Percentiles rank a stretch among this genome's conserved stretches.
phyloP scores from a whole-genome alignment of 2,113 vertebrate species.

The Ameiurus melas region DNA sequence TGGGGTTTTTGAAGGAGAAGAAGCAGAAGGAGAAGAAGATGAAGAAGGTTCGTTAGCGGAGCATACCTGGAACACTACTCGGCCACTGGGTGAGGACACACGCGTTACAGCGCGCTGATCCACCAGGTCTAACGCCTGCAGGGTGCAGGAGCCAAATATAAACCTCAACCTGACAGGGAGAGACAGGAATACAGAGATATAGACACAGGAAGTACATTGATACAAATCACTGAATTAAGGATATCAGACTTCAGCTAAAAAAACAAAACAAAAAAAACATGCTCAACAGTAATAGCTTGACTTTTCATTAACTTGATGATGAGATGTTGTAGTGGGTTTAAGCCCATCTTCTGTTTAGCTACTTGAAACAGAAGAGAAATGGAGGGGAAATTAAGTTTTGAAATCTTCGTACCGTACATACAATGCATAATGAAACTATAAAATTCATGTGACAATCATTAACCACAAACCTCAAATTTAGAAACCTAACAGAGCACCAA shows the following conservation, averaged over 20 bases:
- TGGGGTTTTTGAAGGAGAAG: no score
- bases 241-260: neutral
- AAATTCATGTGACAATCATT: neutral
- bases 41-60: no score
- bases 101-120: slow-evolving; percentile 82
- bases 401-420: neutral
- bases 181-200: neutral
- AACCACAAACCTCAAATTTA: neutral
- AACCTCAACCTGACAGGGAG: slow-evolving; percentile 80
- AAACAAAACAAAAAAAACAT: neutral
- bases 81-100: slow-evolving; percentile 84
- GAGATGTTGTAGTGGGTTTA: neutral
- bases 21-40: no score
- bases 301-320: neutral
- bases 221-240: neutral
- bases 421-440: neutral
- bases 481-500: neutral
- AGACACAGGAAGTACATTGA: neutral
- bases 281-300: neutral
- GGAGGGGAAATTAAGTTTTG: neutral
- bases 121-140: slow-evolving; percentile 89
- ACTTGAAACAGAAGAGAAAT: neutral
- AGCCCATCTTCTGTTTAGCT: neutral
- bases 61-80: slow-evolving; percentile 83
- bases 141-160: slow-evolving; percentile 82